Percentiles rank a stretch among this genome's conserved stretches.
Conservation (phyloP, 1,140 invertebrate species). For the Hirudo medicinalis region DNA sequence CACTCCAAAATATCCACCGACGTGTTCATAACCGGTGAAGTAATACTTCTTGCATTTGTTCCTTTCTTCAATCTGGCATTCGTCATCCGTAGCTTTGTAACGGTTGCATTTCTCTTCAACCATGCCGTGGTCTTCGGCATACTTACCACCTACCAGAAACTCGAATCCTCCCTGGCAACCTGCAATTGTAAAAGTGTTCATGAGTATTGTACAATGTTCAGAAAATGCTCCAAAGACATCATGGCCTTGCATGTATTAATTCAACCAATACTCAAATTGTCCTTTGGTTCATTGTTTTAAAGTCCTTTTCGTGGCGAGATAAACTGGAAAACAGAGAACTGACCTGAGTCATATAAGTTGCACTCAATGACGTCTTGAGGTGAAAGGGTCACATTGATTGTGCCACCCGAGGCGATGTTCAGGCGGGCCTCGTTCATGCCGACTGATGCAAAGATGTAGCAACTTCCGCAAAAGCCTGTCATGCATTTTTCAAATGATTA, state of each 20-base stretch:
- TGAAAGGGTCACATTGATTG: slow-evolving; percentile 36
- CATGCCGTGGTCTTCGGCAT: slow-evolving; percentile 45
- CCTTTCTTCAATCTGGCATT: slow-evolving; percentile 29
- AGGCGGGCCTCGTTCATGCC: slow-evolving; percentile 43
- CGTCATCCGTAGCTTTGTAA: slow-evolving; percentile 38
- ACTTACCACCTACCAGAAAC: slow-evolving; percentile 46
- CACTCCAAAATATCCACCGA: slow-evolving; percentile 44
- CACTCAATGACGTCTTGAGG: slow-evolving; percentile 34
- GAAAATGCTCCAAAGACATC: too few species aligned
- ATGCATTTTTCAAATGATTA: too few species aligned
- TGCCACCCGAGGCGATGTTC: slow-evolving; percentile 43
- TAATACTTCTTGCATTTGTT: slow-evolving; percentile 37
- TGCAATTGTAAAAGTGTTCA: background rate
- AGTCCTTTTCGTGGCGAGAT: too few species aligned
- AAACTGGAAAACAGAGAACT: too few species aligned
- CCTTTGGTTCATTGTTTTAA: too few species aligned
- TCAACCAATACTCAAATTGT: too few species aligned
- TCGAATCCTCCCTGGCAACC: slow-evolving; percentile 21
- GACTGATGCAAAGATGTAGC: slow-evolving; percentile 46
- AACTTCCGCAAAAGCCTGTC: slow-evolving; percentile 43
- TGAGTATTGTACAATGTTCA: too few species aligned
- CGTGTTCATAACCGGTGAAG: slow-evolving; percentile 42
- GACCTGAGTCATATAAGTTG: too few species aligned
- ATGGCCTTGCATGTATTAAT: too few species aligned
- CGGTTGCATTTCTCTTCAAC: slow-evolving; percentile 44